Conservation (phyloP, 2,888 invertebrate species). For the Parnassius smintheus region DNA sequence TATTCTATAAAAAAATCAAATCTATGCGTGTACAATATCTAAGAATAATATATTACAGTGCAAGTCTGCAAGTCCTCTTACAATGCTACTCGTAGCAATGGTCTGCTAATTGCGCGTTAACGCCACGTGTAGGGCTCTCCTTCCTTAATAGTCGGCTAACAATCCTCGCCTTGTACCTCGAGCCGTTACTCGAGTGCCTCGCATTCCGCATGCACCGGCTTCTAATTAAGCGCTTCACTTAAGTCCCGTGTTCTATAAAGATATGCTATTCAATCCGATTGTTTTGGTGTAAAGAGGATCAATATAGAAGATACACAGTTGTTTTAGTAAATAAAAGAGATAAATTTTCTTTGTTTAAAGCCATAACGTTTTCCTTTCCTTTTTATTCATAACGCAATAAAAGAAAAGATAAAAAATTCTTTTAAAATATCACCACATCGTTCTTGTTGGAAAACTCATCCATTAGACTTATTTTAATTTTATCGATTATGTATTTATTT, state of each 20-base stretch:
- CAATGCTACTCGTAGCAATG: conserved; percentile 37
- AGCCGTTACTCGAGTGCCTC: conserved; percentile 29
- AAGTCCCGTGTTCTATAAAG: conserved; percentile 23
- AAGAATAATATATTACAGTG: not conserved
- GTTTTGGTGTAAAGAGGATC: conserved; percentile 13
- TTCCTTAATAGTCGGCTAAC: conserved; percentile 63
- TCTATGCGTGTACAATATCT: not conserved
- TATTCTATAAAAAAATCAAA: not conserved
- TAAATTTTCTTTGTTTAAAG: no score
- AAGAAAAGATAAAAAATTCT: no score
- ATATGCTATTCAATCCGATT: conserved; percentile 9
- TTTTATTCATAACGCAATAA: no score
- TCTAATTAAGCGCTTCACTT: conserved; percentile 54
- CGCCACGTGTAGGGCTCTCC: conserved; percentile 46
- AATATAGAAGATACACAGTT: conserved; percentile 2
- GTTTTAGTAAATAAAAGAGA: no score
- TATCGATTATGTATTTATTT: no score
- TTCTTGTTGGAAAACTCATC: no score
- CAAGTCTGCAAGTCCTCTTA: conserved; percentile 22
- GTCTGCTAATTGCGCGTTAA: conserved; percentile 44
- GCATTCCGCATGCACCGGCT: conserved; percentile 35
- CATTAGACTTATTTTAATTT: no score
- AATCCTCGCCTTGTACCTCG: conserved; percentile 49
- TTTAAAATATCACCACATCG: no score
- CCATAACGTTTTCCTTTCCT: no score